A percentile compares a stretch with the other conserved stretches of the same genome.
Evolutionary conservation across 2,797 vertebrate species (phyloP).

Genomic region (Crocidura indochinensis): DNA sequence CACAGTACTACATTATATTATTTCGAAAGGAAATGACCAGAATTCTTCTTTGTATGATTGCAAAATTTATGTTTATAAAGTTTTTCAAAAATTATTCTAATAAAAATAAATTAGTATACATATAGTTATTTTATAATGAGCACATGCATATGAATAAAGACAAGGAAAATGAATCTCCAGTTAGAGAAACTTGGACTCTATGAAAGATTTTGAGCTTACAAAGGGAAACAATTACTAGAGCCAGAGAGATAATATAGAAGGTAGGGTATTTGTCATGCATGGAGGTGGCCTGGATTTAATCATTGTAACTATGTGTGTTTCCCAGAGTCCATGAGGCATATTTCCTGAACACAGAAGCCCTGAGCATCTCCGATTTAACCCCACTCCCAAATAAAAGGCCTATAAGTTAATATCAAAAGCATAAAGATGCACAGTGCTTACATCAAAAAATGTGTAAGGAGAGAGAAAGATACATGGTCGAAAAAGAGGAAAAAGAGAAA

Average conservation of each 20-base stretch:
- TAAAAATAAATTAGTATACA: not conserved
- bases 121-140: no score
- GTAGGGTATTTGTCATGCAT: no score
- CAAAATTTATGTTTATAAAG: not conserved
- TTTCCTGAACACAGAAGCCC: no score
- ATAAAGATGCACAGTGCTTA: no score
- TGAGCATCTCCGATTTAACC: no score
- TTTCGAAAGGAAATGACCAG: not conserved
- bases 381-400: no score
- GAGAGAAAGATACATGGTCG: not conserved
- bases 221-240: no score
- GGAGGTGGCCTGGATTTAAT: no score
- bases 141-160: no score
- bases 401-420: not conserved
- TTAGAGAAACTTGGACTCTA: not conserved
- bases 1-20: not conserved
- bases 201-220: not conserved
- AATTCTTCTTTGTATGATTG: constrained; percentile 1
- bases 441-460: not conserved
- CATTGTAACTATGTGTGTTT: no score
- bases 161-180: not conserved
- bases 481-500: not conserved
- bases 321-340: no score
- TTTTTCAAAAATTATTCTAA: not conserved
- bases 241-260: no score